Evolutionary conservation across 1,140 invertebrate genomes (phyloP).

Genomic region (Druon quercuslanigerum): DNA sequence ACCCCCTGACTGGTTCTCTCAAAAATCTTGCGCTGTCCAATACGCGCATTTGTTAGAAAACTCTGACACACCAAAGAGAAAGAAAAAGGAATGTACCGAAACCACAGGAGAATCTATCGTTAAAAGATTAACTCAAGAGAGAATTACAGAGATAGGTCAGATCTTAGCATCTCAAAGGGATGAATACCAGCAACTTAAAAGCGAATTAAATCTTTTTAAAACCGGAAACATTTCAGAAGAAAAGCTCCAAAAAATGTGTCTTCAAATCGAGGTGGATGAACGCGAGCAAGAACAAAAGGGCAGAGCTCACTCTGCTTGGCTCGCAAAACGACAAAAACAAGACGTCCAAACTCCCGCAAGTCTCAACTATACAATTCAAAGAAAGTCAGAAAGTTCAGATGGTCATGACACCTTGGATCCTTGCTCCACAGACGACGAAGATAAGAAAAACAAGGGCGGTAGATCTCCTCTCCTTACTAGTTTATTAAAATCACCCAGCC

Average conservation of each 20-base stretch:
- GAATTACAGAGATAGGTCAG: slow-evolving; percentile 85
- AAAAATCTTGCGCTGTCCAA: slow-evolving; percentile 93
- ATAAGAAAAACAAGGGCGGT: slow-evolving; percentile 62
- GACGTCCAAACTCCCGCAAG: slow-evolving; percentile 53
- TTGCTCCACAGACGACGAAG: slow-evolving; percentile 60
- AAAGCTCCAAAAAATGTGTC: slow-evolving; percentile 83
- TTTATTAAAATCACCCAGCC: slow-evolving; percentile 84
- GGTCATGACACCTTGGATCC: slow-evolving; percentile 47
- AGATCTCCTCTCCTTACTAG: slow-evolving; percentile 88
- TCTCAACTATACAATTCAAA: slow-evolving; percentile 43
- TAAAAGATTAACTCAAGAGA: slow-evolving; percentile 85
- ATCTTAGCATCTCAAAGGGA: slow-evolving; percentile 82
- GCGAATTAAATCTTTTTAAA: slow-evolving; percentile 78
- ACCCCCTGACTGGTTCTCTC: slow-evolving; percentile 92
- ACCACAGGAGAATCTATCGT: slow-evolving; percentile 89
- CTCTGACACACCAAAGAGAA: slow-evolving; percentile 91
- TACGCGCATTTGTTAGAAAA: slow-evolving; percentile 90
- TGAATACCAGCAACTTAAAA: slow-evolving; percentile 83
- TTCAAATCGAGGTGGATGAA: slow-evolving; percentile 84
- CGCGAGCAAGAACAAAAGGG: slow-evolving; percentile 81
- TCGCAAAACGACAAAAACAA: slow-evolving; percentile 79
- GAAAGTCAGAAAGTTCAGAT: slow-evolving; percentile 53
- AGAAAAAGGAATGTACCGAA: slow-evolving; percentile 85
- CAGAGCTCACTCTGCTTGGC: slow-evolving; percentile 79
- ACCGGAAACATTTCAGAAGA: slow-evolving; percentile 79